A percentile compares a stretch with the other conserved stretches of the same genome.
Evolutionary conservation across 2,113 vertebrate species (phyloP).

Genomic region (Aviceda subcristata): DNA sequence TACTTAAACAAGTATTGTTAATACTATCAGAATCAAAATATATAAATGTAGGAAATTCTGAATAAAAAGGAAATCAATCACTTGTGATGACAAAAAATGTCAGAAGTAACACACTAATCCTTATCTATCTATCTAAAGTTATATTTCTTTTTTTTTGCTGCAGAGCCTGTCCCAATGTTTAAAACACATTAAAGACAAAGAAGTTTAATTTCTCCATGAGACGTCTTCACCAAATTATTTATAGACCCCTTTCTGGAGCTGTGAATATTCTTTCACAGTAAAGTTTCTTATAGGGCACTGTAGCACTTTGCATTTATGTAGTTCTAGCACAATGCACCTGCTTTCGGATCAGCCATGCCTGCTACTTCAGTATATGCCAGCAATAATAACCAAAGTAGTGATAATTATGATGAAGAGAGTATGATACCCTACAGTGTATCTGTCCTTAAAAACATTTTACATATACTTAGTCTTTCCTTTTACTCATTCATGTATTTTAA

Average conservation of each 20-base stretch:
- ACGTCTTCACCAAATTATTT: neutral
- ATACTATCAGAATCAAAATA: neutral
- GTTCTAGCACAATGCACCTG: neutral
- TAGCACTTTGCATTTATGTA: neutral
- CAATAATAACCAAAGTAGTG: neutral
- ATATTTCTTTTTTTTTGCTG: neutral
- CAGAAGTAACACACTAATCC: neutral
- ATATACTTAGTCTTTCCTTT: neutral
- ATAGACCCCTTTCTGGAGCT: neutral
- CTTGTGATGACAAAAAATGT: neutral
- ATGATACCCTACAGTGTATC: neutral
- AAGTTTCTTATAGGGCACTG: neutral
- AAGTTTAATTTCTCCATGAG: neutral
- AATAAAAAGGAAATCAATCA: neutral
- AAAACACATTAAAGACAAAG: neutral
- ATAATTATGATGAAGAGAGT: neutral
- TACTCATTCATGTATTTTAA: neutral
- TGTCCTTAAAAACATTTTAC: neutral
- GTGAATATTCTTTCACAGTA: neutral
- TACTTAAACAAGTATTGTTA: neutral
- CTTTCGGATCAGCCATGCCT: neutral
- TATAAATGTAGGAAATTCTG: neutral
- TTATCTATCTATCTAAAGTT: neutral
- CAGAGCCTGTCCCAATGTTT: neutral
- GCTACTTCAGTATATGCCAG: neutral